Evolutionary conservation across 2,113 vertebrate genomes (phyloP).

Genomic region (Oryzias celebensis): DNA sequence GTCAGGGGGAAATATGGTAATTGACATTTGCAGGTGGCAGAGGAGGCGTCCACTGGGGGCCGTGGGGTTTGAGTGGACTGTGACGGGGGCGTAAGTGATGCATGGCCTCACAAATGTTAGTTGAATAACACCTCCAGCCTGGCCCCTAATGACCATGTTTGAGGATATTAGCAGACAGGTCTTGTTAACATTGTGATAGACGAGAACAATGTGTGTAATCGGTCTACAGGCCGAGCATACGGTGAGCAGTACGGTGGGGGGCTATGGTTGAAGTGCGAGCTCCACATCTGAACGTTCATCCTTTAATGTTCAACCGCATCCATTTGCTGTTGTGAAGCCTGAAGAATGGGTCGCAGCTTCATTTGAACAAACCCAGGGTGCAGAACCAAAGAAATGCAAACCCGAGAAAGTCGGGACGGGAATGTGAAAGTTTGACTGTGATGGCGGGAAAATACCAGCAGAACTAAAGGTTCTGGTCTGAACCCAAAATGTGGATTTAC

Average conservation of each 20-base stretch:
- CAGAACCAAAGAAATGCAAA: too few species aligned
- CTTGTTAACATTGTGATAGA: slow-evolving; percentile 63
- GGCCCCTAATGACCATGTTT: slow-evolving; percentile 51
- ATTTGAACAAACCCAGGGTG: too few species aligned
- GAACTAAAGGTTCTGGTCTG: too few species aligned
- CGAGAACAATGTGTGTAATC: slow-evolving; percentile 29
- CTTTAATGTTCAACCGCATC: too few species aligned
- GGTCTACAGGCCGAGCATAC: slow-evolving; percentile 26
- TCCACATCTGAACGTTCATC: not conserved
- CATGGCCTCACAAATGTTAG: slow-evolving; percentile 87
- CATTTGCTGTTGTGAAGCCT: too few species aligned
- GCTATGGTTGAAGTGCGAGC: slow-evolving; percentile 9
- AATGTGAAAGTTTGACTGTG: too few species aligned
- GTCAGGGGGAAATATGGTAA: slow-evolving; percentile 83
- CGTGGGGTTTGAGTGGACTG: slow-evolving; percentile 47
- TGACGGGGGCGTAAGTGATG: slow-evolving; percentile 75
- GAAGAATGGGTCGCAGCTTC: too few species aligned
- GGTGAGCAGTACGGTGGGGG: slow-evolving; percentile 28
- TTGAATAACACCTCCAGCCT: slow-evolving; percentile 80
- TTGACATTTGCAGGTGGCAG: slow-evolving; percentile 80
- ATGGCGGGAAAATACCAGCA: too few species aligned
- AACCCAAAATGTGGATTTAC: too few species aligned
- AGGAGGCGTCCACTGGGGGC: slow-evolving; percentile 38
- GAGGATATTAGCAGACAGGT: slow-evolving; percentile 56
- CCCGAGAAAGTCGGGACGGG: too few species aligned